Percentiles rank a stretch among this genome's conserved stretches.
These are phyloP conservation scores for Paratrypauchen microcephalus DNA, from an alignment of 2,797 vertebrate species.

Conservation along the genomic window DNA sequence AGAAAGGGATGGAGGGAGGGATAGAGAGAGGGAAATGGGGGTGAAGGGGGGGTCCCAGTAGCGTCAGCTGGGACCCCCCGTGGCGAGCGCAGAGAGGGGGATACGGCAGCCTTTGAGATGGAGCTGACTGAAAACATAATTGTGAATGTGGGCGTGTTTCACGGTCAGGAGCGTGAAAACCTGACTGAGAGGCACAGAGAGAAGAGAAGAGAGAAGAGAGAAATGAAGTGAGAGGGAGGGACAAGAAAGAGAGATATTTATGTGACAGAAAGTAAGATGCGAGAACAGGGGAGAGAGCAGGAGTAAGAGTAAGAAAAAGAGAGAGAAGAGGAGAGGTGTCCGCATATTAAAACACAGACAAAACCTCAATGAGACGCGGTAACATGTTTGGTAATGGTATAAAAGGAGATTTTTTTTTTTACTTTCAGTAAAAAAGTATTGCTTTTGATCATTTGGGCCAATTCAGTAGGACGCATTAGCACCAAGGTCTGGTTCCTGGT, in stretches of 20 bases:
- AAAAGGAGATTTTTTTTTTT: no score
- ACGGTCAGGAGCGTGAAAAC: conserved; percentile 73
- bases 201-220: not conserved
- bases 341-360: no score
- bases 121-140: conserved; percentile 79
- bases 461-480: no score
- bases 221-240: not conserved
- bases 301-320: not conserved
- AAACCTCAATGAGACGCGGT: no score
- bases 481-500: no score
- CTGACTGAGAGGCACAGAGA: not conserved
- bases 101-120: conserved; percentile 61
- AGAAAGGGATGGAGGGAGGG: not conserved
- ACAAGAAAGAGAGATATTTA: not conserved
- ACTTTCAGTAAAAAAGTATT: no score
- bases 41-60: conserved; percentile 27
- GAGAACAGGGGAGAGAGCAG: no score
- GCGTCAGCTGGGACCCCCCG: conserved; percentile 58
- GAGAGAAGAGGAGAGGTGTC: not conserved
- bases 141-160: conserved; percentile 75
- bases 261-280: not conserved
- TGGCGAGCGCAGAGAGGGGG: conserved; percentile 52
- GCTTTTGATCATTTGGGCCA: no score
- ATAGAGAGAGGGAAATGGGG: conserved; percentile 21
- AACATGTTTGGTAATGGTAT: no score